These are phyloP conservation scores for Plemyria rubiginata DNA, from an alignment of 2,888 invertebrate genomes.

Conservation along the genomic window DNA sequence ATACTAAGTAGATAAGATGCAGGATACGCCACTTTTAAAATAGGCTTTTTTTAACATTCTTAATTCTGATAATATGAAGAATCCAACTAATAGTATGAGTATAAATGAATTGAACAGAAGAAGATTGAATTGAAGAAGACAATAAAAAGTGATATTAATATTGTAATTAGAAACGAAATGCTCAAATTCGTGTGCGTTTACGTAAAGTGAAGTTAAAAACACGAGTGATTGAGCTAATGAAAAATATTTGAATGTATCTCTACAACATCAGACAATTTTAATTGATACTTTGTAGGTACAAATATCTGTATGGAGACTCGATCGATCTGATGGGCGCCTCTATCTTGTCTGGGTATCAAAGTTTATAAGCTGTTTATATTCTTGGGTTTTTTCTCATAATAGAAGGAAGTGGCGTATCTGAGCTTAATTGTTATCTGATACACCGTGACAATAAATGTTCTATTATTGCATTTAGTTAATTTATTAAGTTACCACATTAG, in stretches of 20 bases:
- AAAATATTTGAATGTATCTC: too few species aligned
- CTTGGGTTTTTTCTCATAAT: neutral
- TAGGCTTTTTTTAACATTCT: neutral
- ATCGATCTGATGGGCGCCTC: too few species aligned
- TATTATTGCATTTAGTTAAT: slow-evolving; percentile 8
- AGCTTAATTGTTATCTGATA: neutral
- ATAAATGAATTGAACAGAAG: neutral
- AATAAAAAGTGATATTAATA: slow-evolving; percentile 14
- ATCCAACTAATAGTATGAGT: neutral
- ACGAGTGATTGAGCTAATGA: slow-evolving; percentile 23
- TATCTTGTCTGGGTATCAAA: too few species aligned
- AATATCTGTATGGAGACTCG: too few species aligned
- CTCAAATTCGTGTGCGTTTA: slow-evolving; percentile 30
- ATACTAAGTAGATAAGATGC: neutral
- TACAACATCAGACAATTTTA: too few species aligned
- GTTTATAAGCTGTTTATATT: too few species aligned
- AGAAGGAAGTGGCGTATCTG: slow-evolving; percentile 21
- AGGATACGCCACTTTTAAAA: slow-evolving; percentile 1
- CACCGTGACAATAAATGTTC: neutral
- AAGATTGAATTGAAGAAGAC: slow-evolving; percentile 7
- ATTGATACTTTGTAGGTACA: too few species aligned
- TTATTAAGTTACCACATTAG: slow-evolving; percentile 32
- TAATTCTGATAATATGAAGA: neutral
- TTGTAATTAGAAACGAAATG: neutral
- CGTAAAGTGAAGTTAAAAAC: slow-evolving; percentile 23